phyloP scores from a whole-genome alignment of 2,888 invertebrate genomes.

The Drosophila nigricruria region DNA sequence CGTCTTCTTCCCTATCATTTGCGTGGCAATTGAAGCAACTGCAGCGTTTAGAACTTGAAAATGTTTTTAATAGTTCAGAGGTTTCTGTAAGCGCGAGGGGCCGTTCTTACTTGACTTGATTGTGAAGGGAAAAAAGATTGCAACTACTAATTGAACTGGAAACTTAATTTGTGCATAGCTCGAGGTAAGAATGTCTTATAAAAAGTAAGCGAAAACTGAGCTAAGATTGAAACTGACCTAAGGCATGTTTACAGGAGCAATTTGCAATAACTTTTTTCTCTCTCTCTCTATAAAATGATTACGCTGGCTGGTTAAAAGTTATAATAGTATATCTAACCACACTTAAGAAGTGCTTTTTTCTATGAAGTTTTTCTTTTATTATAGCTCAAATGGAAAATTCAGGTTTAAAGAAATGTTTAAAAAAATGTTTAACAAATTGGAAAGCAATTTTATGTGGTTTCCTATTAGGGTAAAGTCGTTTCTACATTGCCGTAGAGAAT shows the following conservation, averaged over 20 bases:
- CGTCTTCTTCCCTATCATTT: conserved; percentile 11
- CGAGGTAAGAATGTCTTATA: conserved; percentile 1
- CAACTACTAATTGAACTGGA: conserved; percentile 5
- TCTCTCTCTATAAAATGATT: not conserved
- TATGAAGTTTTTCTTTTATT: not conserved
- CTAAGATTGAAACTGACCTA: not conserved
- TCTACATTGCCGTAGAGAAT: too few relatives aligned
- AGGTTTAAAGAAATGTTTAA: too few relatives aligned
- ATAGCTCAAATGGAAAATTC: not conserved
- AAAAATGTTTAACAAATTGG: too few relatives aligned
- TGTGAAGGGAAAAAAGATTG: not conserved
- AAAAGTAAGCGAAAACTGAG: not conserved
- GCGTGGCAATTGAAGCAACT: conserved; percentile 17
- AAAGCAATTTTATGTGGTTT: too few relatives aligned
- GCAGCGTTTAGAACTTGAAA: conserved; percentile 21
- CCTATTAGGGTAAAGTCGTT: too few relatives aligned
- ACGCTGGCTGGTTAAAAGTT: not conserved
- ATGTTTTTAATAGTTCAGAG: conserved; percentile 7
- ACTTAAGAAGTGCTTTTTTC: not conserved
- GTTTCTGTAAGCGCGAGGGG: conserved; percentile 8
- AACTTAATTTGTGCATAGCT: conserved; percentile 4
- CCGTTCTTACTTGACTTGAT: conserved; percentile 8
- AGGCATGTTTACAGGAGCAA: not conserved
- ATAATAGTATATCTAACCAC: not conserved
- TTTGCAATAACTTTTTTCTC: not conserved